phyloP scores from a whole-genome alignment of 2,113 vertebrate genomes.

The Nothocercus nigrocapillus region DNA sequence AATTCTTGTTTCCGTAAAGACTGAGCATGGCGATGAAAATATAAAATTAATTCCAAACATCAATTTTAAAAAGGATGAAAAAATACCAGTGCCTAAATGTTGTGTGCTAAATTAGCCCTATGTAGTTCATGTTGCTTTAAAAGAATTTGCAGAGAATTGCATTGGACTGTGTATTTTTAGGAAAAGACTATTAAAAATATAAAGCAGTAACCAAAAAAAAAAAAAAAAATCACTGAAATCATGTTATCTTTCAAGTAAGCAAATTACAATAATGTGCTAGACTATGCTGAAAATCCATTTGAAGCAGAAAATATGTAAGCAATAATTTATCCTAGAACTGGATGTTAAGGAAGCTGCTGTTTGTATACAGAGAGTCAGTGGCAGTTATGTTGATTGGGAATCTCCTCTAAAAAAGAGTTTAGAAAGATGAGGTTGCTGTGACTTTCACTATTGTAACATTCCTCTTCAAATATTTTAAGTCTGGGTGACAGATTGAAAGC shows the following conservation, averaged over 20 bases:
- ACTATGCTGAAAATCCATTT: not conserved
- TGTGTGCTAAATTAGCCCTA: not conserved
- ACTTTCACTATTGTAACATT: constrained; percentile 2
- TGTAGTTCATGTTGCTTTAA: constrained; percentile 7
- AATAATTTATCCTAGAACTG: constrained; percentile 31
- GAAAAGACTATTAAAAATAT: not conserved
- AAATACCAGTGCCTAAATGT: constrained; percentile 7
- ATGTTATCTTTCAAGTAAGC: not conserved
- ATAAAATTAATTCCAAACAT: not conserved
- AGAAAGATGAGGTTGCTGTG: not conserved
- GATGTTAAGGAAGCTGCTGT: constrained; percentile 39
- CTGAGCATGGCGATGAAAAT: not conserved
- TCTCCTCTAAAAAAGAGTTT: not conserved
- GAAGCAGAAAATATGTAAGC: not conserved
- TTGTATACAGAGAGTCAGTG: not conserved
- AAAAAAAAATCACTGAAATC: not conserved
- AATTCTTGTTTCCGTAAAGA: not conserved
- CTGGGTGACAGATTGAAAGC: not conserved
- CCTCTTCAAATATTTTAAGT: constrained; percentile 24
- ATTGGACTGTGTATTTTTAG: not conserved
- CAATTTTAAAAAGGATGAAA: not conserved
- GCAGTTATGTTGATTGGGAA: not conserved
- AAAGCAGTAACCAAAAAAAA: not conserved
- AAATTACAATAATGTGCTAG: not conserved
- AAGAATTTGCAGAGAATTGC: not conserved